Conservation (phyloP, 2,113 vertebrate species). For the Larimichthys polyactis region DNA sequence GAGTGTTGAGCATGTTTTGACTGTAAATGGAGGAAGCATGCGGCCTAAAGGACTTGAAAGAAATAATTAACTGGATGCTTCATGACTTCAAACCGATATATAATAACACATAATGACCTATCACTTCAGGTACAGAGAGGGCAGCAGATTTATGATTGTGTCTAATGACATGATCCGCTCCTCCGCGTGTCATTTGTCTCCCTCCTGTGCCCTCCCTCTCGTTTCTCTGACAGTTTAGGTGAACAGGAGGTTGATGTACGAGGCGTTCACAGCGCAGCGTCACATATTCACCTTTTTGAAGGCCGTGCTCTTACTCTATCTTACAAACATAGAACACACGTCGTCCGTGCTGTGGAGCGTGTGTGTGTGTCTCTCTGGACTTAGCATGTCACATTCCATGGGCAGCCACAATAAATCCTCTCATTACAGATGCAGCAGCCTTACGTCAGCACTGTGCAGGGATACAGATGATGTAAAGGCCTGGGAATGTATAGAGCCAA, state of each 20-base stretch:
- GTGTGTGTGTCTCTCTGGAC: slow-evolving; percentile 12
- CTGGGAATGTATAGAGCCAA: slow-evolving; percentile 29
- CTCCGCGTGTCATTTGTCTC: not conserved
- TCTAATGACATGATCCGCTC: slow-evolving; percentile 28
- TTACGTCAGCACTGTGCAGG: slow-evolving; percentile 19
- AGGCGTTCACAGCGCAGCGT: slow-evolving; percentile 2
- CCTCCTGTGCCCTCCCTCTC: not conserved
- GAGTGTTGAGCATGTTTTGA: not conserved
- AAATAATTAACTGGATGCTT: not conserved
- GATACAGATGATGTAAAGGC: not conserved
- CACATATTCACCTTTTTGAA: slow-evolving; percentile 27
- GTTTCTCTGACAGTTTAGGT: slow-evolving; percentile 21
- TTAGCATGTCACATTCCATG: slow-evolving; percentile 50
- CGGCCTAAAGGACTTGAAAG: too few species aligned
- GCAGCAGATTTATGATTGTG: slow-evolving; percentile 30
- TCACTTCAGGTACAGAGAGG: slow-evolving; percentile 1
- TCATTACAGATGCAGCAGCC: not conserved
- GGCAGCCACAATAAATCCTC: slow-evolving; percentile 9
- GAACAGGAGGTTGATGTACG: slow-evolving; percentile 12
- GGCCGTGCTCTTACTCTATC: not conserved
- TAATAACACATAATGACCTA: not conserved
- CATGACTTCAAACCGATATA: not conserved
- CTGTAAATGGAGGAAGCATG: not conserved
- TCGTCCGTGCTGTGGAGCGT: not conserved
- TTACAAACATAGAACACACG: not conserved